A percentile compares a stretch with the other conserved stretches of the same genome.
phyloP scores from a whole-genome alignment of 2,888 invertebrate genomes.

The Melitaea athalia region DNA sequence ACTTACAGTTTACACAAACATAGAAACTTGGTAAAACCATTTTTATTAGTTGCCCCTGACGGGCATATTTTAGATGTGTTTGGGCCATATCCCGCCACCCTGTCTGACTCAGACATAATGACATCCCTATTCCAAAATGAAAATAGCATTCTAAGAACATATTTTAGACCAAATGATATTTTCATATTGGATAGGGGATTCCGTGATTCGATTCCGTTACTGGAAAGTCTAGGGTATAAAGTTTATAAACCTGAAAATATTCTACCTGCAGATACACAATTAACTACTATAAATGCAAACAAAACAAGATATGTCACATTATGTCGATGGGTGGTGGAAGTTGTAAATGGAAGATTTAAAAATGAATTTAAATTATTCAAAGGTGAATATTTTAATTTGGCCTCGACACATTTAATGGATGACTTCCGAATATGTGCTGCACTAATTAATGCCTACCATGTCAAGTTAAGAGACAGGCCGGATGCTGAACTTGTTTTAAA shows the following conservation, averaged over 20 bases:
- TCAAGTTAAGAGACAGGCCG: constrained; percentile 13
- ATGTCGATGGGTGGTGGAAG: constrained; percentile 10
- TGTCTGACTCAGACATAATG: constrained; percentile 37
- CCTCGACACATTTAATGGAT: constrained; percentile 21
- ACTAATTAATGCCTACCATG: constrained; percentile 26
- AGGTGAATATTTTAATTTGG: constrained; percentile 19
- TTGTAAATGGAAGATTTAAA: constrained; percentile 32
- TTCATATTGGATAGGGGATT: constrained; percentile 28
- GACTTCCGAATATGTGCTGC: constrained; percentile 24
- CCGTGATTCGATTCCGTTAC: constrained; percentile 18
- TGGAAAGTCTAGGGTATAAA: constrained; percentile 14
- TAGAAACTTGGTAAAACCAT: constrained; percentile 26
- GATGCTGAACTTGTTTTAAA: constrained; percentile 19
- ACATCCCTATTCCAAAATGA: constrained; percentile 28
- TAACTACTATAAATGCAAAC: constrained; percentile 18
- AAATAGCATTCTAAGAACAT: constrained; percentile 15
- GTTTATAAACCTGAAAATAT: neutral
- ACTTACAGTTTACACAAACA: no score
- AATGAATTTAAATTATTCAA: constrained; percentile 27
- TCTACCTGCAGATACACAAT: no score
- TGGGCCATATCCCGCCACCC: constrained; percentile 35
- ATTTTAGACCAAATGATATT: constrained; percentile 31
- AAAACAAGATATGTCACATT: constrained; percentile 6
- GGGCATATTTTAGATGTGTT: constrained; percentile 33
- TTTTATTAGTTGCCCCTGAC: constrained; percentile 15